Percentiles rank a stretch among this genome's conserved stretches.
phyloP scores from a whole-genome alignment of 1,140 invertebrate species.

The Caenorhabditis brenneri region DNA sequence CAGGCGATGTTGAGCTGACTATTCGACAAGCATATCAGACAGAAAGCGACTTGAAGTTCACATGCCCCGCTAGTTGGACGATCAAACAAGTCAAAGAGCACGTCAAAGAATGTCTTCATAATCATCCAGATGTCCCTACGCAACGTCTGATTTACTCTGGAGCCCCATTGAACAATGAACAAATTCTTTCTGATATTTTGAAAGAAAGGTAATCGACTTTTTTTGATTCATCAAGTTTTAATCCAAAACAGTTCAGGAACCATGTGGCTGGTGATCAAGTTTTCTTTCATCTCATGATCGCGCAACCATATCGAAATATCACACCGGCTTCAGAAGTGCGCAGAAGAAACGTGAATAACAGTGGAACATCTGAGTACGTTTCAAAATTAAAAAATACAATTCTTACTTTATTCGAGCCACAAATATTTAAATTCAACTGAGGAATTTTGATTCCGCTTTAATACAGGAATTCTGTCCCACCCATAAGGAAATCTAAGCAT shows the following conservation, averaged over 20 bases:
- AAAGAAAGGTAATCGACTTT: conserved; percentile 7
- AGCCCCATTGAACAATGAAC: conserved; percentile 1
- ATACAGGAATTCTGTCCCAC: no score
- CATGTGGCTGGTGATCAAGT: neutral
- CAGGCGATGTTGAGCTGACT: conserved; percentile 43
- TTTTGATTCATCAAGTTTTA: no score
- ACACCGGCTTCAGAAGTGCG: neutral
- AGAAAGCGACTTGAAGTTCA: conserved; percentile 35
- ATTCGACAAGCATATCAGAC: conserved; percentile 53
- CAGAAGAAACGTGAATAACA: conserved; percentile 1
- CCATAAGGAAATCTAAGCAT: no score
- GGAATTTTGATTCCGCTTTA: no score
- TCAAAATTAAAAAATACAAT: no score
- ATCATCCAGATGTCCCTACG: conserved; percentile 38
- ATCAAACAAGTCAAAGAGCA: conserved; percentile 55
- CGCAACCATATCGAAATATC: neutral
- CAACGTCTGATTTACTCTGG: conserved; percentile 17
- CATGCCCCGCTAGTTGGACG: conserved; percentile 44
- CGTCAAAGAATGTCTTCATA: conserved; percentile 26
- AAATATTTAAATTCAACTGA: no score
- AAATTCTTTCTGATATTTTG: conserved; percentile 9
- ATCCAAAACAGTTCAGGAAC: neutral
- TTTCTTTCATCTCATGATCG: conserved; percentile 18
- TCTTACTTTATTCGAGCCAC: no score
- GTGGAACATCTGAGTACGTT: neutral